Conservation (phyloP, 2,888 invertebrate genomes). For the Drosophila vallismaia region DNA sequence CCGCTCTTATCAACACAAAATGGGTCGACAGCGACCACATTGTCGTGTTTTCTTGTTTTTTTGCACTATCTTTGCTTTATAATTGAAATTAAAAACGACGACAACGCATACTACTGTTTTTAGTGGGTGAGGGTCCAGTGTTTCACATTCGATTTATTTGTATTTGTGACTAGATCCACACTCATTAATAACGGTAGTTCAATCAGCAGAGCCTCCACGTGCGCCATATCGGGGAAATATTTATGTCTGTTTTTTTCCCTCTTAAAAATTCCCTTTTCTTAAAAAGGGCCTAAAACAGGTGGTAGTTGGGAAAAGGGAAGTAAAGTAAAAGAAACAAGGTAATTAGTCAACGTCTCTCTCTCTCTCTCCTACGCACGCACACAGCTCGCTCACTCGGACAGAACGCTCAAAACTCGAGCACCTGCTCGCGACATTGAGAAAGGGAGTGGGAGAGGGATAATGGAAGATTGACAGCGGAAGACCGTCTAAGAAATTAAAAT, state of each 20-base stretch:
- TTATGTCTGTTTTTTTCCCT: neutral
- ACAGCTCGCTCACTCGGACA: slow-evolving; percentile 54
- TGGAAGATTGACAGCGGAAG: slow-evolving; percentile 31
- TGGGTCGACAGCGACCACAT: slow-evolving; percentile 39
- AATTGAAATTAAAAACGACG: slow-evolving; percentile 68
- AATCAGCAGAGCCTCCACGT: slow-evolving; percentile 52
- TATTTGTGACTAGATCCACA: slow-evolving; percentile 85
- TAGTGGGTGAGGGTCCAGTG: slow-evolving; percentile 85
- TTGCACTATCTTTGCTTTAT: slow-evolving; percentile 69
- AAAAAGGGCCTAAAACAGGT: slow-evolving; percentile 26
- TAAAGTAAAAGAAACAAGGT: slow-evolving; percentile 31
- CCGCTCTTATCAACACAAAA: slow-evolving; percentile 58
- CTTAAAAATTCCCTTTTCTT: neutral
- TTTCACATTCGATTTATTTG: slow-evolving; percentile 81
- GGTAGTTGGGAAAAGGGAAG: slow-evolving; percentile 3
- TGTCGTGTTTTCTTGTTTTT: slow-evolving; percentile 58
- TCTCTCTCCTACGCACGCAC: too few relatives aligned
- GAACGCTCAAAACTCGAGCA: slow-evolving; percentile 54
- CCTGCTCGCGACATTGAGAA: slow-evolving; percentile 36
- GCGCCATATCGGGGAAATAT: neutral
- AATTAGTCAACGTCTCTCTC: slow-evolving; percentile 63
- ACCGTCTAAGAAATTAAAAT: slow-evolving; percentile 53
- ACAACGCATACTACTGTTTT: slow-evolving; percentile 79
- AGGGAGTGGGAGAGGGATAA: slow-evolving; percentile 9
- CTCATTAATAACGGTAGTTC: slow-evolving; percentile 84